phyloP scores from a whole-genome alignment of 2,888 invertebrate species.

The Drosophila parthenogenetica region DNA sequence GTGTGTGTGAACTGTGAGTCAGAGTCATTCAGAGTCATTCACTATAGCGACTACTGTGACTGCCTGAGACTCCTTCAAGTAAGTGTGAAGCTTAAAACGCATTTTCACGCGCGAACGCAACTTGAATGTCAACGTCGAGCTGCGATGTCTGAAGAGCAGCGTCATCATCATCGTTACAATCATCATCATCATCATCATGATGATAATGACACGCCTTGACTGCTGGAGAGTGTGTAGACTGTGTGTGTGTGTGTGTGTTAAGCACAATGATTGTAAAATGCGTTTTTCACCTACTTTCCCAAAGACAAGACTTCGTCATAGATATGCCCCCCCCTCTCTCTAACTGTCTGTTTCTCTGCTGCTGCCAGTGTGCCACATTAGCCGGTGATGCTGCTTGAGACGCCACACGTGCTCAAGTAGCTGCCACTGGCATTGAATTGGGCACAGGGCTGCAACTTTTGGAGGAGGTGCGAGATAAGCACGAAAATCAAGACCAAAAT shows the following conservation, averaged over 20 bases:
- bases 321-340: too few relatives aligned
- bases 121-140: constrained; percentile 66
- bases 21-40: constrained; percentile 23
- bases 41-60: constrained; percentile 28
- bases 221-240: constrained; percentile 16
- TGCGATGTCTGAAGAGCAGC: constrained; percentile 48
- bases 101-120: constrained; percentile 77
- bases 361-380: constrained; percentile 46
- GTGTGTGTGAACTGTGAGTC: constrained; percentile 7
- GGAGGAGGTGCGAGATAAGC: neutral
- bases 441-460: constrained; percentile 24
- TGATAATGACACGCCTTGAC: constrained; percentile 49
- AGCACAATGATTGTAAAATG: constrained; percentile 53
- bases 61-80: constrained; percentile 45
- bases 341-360: neutral
- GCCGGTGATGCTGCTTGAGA: constrained; percentile 62
- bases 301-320: constrained; percentile 12
- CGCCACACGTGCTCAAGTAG: constrained; percentile 76
- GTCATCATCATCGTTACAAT: constrained; percentile 14
- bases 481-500: neutral
- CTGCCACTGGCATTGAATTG: constrained; percentile 45
- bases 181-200: constrained; percentile 36
- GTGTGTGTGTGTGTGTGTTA: constrained; percentile 16
- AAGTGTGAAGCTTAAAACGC: constrained; percentile 79
- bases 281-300: constrained; percentile 71